phyloP scores from a whole-genome alignment of 2,113 vertebrate species.

The Burhinus oedicnemus region DNA sequence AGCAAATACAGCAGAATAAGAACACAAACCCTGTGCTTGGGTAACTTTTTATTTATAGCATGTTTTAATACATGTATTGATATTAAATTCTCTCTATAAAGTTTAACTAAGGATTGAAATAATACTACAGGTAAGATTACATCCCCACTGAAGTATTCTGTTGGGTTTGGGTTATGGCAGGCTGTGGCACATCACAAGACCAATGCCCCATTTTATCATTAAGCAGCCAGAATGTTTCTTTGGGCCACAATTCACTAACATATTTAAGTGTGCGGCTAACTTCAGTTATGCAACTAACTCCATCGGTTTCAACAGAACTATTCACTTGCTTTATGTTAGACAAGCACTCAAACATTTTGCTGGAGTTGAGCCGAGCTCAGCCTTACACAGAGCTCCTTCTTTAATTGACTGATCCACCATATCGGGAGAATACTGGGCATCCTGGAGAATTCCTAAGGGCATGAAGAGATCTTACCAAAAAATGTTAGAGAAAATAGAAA shows the following conservation, averaged over 20 bases:
- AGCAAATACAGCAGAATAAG: not conserved
- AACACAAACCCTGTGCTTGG: not conserved
- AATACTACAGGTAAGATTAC: not conserved
- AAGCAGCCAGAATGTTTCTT: not conserved
- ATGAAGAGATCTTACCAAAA: not conserved
- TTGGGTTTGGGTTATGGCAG: not conserved
- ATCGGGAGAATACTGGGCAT: not conserved
- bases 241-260: not conserved
- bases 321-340: not conserved
- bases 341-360: not conserved
- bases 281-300: not conserved
- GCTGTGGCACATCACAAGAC: not conserved
- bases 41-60: not conserved
- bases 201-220: not conserved
- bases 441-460: not conserved
- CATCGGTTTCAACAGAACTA: not conserved
- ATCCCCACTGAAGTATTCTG: not conserved
- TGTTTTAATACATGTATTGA: not conserved
- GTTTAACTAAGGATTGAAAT: not conserved
- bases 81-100: not conserved
- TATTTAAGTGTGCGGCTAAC: not conserved
- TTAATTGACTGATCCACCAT: not conserved
- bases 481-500: not conserved
- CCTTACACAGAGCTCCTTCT: not conserved
- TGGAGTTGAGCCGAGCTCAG: not conserved